Conservation (phyloP, 2,113 vertebrate species). For the Clarias magur region DNA sequence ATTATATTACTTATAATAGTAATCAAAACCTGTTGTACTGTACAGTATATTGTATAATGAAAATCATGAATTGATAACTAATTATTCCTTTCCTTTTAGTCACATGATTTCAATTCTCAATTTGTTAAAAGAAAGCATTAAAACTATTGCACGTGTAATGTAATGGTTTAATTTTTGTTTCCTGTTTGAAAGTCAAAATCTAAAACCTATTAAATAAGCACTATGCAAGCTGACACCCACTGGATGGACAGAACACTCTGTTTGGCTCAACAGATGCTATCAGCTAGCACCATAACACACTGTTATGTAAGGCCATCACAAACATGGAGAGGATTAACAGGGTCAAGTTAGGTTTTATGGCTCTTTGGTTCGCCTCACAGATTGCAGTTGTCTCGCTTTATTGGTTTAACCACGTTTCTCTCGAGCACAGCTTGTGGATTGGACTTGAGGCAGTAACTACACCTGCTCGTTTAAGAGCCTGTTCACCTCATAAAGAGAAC, state of each 20-base stretch:
- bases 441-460: neutral
- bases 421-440: neutral
- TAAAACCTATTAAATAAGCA: neutral
- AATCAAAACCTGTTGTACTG: too few species aligned
- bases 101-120: neutral
- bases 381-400: neutral
- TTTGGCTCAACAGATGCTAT: neutral
- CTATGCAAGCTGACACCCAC: too few species aligned
- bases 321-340: neutral
- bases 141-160: neutral
- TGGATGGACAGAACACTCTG: neutral
- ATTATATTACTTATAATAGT: neutral
- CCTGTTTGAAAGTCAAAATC: neutral
- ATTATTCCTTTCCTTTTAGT: neutral
- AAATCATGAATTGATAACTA: neutral
- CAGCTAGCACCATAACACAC: neutral
- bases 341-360: neutral
- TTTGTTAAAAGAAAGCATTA: neutral
- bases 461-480: slow-evolving; percentile 20
- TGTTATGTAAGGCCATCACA: neutral
- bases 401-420: neutral
- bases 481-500: slow-evolving; percentile 12
- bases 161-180: neutral
- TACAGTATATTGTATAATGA: too few species aligned
- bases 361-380: neutral